Conservation (phyloP, 2,797 vertebrate genomes). For the Antrozous pallidus region DNA sequence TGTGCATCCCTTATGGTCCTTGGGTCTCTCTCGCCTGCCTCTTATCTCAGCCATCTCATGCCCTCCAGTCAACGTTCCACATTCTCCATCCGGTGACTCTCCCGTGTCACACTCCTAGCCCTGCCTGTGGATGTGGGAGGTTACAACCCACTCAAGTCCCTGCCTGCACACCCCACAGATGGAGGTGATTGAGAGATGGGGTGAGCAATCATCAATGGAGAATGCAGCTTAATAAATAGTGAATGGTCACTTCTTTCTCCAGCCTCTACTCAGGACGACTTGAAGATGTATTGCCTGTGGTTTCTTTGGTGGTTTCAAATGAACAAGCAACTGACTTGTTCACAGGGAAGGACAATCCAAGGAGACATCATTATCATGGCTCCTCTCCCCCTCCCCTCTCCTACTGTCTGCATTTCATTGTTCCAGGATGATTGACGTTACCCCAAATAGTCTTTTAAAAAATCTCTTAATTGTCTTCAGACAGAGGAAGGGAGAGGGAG, state of each 20-base stretch:
- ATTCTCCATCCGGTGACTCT: not conserved
- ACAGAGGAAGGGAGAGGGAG: too few relatives aligned
- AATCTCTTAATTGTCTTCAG: too few relatives aligned
- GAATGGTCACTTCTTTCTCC: not conserved
- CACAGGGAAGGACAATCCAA: not conserved
- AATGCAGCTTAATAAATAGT: not conserved
- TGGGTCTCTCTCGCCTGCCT: not conserved
- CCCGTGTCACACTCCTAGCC: not conserved
- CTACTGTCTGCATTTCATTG: not conserved
- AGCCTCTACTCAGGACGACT: not conserved
- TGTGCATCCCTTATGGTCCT: rapidly evolving
- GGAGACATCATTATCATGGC: rapidly evolving
- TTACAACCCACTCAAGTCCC: too few relatives aligned
- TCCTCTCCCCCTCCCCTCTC: too few relatives aligned
- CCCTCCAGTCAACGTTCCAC: rapidly evolving
- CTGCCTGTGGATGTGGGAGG: too few relatives aligned
- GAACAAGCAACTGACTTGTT: not conserved
- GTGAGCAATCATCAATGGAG: rapidly evolving
- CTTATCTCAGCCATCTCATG: not conserved
- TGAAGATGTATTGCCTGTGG: not conserved
- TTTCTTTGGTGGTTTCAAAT: not conserved
- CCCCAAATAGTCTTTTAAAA: too few relatives aligned
- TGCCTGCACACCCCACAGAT: rapidly evolving
- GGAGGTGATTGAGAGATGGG: not conserved
- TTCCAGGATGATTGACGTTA: too few relatives aligned